Evolutionary conservation across 2,888 invertebrate genomes (phyloP).

Genomic region (Nomada flava): DNA sequence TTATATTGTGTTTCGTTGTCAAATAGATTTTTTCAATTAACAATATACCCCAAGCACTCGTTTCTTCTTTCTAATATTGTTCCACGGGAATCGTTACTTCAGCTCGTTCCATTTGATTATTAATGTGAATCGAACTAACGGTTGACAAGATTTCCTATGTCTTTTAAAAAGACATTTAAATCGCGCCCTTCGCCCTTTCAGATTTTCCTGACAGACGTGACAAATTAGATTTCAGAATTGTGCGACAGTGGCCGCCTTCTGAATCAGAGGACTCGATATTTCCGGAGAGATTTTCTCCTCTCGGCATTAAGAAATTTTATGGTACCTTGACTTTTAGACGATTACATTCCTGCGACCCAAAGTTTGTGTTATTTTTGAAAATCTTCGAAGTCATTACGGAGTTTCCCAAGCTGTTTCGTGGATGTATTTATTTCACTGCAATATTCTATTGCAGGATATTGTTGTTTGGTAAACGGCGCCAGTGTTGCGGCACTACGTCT

Average conservation of each 20-base stretch:
- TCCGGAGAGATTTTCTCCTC: background rate
- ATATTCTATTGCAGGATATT: too few relatives aligned
- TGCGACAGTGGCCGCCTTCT: background rate
- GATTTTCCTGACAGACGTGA: conserved; percentile 19
- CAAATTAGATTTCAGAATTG: conserved; percentile 20
- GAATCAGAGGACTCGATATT: background rate
- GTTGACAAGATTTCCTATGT: background rate
- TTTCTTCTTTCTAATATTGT: background rate
- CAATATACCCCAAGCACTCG: too few relatives aligned
- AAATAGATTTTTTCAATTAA: too few relatives aligned
- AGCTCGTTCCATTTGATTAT: background rate
- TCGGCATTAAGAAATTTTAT: background rate
- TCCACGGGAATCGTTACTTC: background rate
- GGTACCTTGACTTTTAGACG: too few relatives aligned
- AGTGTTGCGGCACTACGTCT: too few relatives aligned
- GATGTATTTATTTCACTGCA: too few relatives aligned
- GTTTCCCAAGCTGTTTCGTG: too few relatives aligned
- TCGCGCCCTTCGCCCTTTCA: conserved; percentile 13
- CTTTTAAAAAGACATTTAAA: background rate
- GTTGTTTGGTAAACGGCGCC: too few relatives aligned
- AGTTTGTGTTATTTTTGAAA: too few relatives aligned
- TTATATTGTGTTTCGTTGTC: too few relatives aligned
- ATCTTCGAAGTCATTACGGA: too few relatives aligned
- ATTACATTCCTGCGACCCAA: too few relatives aligned
- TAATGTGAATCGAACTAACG: background rate